Conservation (phyloP, 2,888 invertebrate genomes). For the Coleophora deauratella region DNA sequence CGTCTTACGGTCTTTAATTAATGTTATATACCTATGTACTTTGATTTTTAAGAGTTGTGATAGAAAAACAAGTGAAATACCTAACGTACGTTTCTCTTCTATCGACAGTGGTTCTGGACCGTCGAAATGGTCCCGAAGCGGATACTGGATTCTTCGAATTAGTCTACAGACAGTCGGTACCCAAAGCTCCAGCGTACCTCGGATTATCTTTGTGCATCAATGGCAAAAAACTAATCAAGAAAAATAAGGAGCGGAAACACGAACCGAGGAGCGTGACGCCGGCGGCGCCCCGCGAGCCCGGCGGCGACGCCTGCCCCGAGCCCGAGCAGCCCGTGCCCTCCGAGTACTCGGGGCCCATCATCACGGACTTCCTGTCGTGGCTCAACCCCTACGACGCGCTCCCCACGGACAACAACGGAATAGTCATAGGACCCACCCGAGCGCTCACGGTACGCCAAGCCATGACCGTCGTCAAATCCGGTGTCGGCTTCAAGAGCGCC, state of each 20-base stretch:
- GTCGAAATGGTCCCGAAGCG: conserved; percentile 79
- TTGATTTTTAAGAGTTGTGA: too few relatives aligned
- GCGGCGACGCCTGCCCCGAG: conserved; percentile 35
- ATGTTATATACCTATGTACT: too few relatives aligned
- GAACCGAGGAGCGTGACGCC: conserved; percentile 49
- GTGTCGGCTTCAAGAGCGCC: conserved; percentile 43
- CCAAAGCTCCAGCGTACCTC: conserved; percentile 86
- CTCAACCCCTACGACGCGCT: conserved; percentile 69
- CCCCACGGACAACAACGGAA: conserved; percentile 52
- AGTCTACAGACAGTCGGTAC: conserved; percentile 83
- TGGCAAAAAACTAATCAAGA: conserved; percentile 76
- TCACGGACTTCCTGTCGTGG: conserved; percentile 80
- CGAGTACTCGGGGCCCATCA: conserved; percentile 77
- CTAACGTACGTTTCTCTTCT: neutral
- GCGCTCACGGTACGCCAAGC: conserved; percentile 67
- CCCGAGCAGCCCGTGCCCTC: conserved; percentile 49
- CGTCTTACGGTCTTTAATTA: too few relatives aligned
- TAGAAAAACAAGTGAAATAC: too few relatives aligned
- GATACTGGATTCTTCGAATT: conserved; percentile 88
- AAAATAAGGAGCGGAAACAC: conserved; percentile 50
- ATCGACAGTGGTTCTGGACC: conserved; percentile 84
- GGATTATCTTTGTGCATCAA: conserved; percentile 81
- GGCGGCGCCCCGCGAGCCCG: conserved; percentile 35
- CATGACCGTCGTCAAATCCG: conserved; percentile 61
- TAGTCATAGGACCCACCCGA: conserved; percentile 44